phyloP scores from a whole-genome alignment of 2,888 invertebrate species.

The Nowickia ferox region DNA sequence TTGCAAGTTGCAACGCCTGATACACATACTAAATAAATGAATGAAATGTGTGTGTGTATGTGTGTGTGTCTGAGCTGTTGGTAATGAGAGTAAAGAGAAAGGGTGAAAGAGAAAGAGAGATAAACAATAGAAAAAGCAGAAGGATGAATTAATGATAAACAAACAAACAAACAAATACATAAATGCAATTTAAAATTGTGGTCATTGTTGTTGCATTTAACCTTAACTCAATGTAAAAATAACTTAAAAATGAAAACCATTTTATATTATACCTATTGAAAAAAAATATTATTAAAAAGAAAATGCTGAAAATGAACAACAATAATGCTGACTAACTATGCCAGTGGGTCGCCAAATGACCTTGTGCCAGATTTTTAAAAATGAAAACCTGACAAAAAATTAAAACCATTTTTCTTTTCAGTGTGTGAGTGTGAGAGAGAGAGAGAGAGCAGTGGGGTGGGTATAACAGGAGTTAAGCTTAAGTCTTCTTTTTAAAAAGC shows the following conservation, averaged over 20 bases:
- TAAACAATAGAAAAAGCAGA: constrained; percentile 45
- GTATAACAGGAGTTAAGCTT: constrained; percentile 15
- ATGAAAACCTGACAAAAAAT: constrained; percentile 52
- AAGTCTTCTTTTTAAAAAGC: constrained; percentile 15
- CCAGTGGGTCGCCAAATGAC: constrained; percentile 82
- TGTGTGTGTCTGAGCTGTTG: background rate
- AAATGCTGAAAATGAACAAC: constrained; percentile 37
- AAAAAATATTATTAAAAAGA: constrained; percentile 37
- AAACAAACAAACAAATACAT: constrained; percentile 20
- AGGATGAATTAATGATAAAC: constrained; percentile 35
- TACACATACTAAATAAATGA: background rate
- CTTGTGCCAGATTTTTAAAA: constrained; percentile 79
- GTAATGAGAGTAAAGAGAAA: background rate
- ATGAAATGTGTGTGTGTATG: background rate
- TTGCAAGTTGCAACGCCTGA: background rate
- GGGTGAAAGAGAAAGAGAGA: background rate
- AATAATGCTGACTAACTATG: constrained; percentile 74
- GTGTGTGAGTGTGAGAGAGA: background rate
- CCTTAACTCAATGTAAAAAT: constrained; percentile 68
- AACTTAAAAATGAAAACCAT: constrained; percentile 50
- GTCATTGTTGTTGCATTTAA: constrained; percentile 62
- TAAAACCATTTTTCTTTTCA: background rate
- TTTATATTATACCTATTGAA: constrained; percentile 44
- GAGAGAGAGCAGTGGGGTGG: background rate
- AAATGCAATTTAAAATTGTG: constrained; percentile 47